A percentile compares a stretch with the other conserved stretches of the same genome.
Evolutionary conservation across 2,888 invertebrate species (phyloP).

Genomic region (Noctua janthe): DNA sequence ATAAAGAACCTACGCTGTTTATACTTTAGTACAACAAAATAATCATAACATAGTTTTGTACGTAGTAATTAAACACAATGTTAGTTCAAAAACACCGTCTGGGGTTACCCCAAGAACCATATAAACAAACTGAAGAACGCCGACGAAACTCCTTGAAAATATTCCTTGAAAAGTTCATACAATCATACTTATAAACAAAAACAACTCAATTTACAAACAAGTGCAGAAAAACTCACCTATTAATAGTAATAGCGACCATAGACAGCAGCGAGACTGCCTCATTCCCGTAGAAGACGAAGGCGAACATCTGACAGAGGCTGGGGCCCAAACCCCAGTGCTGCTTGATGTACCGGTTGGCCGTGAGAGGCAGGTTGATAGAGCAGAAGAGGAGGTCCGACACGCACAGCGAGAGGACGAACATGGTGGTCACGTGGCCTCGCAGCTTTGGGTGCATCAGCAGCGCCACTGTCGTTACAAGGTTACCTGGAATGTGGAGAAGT

Average conservation of each 20-base stretch:
- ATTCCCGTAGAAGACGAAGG: slow-evolving; percentile 97
- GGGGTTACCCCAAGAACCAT: slow-evolving; percentile 34
- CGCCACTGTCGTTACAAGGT: slow-evolving; percentile 95
- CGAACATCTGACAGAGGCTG: slow-evolving; percentile 95
- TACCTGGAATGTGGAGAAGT: slow-evolving; percentile 91
- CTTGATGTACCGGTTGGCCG: slow-evolving; percentile 95
- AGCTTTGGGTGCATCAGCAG: slow-evolving; percentile 94
- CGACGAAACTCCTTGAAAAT: slow-evolving; percentile 29
- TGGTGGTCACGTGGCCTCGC: slow-evolving; percentile 95
- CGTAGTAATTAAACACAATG: background rate
- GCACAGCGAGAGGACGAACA: slow-evolving; percentile 96
- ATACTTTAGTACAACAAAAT: background rate
- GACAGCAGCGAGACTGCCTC: slow-evolving; percentile 96
- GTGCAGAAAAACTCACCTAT: slow-evolving; percentile 91
- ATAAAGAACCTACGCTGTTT: background rate
- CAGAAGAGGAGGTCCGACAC: slow-evolving; percentile 96
- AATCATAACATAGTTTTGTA: background rate
- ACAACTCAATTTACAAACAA: slow-evolving; percentile 30
- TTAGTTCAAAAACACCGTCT: slow-evolving; percentile 27
- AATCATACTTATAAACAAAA: slow-evolving; percentile 36
- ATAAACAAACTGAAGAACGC: slow-evolving; percentile 10
- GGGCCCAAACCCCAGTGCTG: slow-evolving; percentile 95
- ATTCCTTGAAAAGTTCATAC: slow-evolving; percentile 20
- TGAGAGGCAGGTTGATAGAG: slow-evolving; percentile 95
- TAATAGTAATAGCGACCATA: slow-evolving; percentile 97